Evolutionary conservation across 1,140 invertebrate genomes (phyloP), one percentile per base, ranked within the genome.

Genomic region (Lucilia sericata): DNA sequence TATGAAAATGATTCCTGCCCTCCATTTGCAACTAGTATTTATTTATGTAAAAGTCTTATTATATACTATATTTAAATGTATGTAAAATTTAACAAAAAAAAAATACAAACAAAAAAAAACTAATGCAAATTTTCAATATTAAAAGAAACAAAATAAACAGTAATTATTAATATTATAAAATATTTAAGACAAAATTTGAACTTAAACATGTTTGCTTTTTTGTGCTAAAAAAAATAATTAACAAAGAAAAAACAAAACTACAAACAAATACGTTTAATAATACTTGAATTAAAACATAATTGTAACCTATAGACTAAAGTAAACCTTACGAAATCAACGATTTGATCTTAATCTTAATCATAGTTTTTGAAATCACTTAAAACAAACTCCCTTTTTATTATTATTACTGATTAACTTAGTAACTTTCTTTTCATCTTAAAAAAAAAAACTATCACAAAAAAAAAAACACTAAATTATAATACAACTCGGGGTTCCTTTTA

Each of bases 1-100:
- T 87, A 88, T 88, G 88, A 83, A 89, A 89, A 88, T 89, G 88
- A 89, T 89, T 89, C 88, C 88, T 89, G 88, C 88, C 88, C 88
- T 89, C 88, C 88, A 89, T 89, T 89, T 88, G 88, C 89, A 85
- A 21, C 70, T 47, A 85, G 82, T 81, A 83, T 85, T 87, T 80
- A 83, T 85, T 87, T 87, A 87, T 65, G 76, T 74, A 86, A 85
- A 87, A 80, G 84, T 85, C 84, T 36, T 36, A 76, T 76, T 80
- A 82, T 82, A 80, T 85, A 85, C 42, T 42, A 42, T 81, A 87
- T 84, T 83, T 86, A 84, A 86, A 88, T 88, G 85, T 70, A 70
- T 70, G 21, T 70, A 70, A 70, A 21, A 21, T 5, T 70, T 21
- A 60, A 60, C 51, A 88, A 85, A 85, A 86, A 88, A 86, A 87